These are phyloP conservation scores for Drosophila ustulata DNA, from an alignment of 2,888 invertebrate species.

Conservation along the genomic window DNA sequence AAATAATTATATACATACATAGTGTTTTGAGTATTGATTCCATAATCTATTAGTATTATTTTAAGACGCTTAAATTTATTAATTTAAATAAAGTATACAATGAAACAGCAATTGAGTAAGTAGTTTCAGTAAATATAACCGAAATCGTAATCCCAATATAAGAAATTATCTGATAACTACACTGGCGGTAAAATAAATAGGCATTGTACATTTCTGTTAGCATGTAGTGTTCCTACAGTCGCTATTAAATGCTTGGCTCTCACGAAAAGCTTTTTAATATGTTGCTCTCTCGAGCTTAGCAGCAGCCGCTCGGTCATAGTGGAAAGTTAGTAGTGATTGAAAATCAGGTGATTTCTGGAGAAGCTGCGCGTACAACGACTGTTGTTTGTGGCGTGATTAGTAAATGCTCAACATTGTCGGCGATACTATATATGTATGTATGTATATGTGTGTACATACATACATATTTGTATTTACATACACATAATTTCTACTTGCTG, in stretches of 20 bases:
- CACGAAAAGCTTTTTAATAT: conserved; percentile 44
- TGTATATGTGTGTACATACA: conserved; percentile 15
- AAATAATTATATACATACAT: no score
- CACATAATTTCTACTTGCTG: neutral
- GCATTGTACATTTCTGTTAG: neutral
- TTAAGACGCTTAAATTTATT: no score
- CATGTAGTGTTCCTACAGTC: conserved; percentile 5
- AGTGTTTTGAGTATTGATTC: no score
- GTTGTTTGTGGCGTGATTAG: conserved; percentile 57
- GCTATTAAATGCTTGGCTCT: conserved; percentile 31
- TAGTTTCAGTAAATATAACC: no score
- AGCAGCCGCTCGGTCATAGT: conserved; percentile 29
- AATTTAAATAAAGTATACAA: no score
- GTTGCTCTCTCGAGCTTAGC: conserved; percentile 29
- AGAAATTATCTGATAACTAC: neutral
- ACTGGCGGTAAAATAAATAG: conserved; percentile 18
- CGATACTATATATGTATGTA: conserved; percentile 3
- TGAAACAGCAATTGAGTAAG: no score
- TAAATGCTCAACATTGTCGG: conserved; percentile 27
- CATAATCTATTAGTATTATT: no score
- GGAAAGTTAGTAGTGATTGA: conserved; percentile 74
- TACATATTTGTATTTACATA: conserved; percentile 1
- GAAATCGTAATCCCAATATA: no score
- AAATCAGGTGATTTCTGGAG: conserved; percentile 83
- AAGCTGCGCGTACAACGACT: conserved; percentile 51